These are phyloP conservation scores for Sarcophilus harrisii DNA, from an alignment of 2,797 vertebrate genomes.

Conservation along the genomic window DNA sequence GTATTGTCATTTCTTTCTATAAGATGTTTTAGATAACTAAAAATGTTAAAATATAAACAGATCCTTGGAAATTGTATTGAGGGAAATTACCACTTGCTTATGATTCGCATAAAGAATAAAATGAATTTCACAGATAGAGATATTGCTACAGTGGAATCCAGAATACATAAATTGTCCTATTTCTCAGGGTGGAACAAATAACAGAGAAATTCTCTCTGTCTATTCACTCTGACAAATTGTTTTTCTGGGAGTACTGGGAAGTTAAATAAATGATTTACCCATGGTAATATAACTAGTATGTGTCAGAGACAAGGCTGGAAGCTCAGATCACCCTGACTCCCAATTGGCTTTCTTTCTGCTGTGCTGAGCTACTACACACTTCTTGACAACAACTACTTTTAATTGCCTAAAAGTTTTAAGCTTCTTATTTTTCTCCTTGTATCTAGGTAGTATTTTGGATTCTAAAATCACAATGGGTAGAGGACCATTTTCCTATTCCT, in stretches of 20 bases:
- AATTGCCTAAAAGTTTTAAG: neutral
- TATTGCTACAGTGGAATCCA: neutral
- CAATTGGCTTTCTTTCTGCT: neutral
- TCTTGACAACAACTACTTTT: neutral
- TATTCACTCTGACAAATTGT: neutral
- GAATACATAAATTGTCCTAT: neutral
- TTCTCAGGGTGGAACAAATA: neutral
- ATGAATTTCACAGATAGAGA: neutral
- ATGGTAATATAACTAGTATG: neutral
- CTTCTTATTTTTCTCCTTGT: neutral
- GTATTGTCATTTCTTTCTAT: neutral
- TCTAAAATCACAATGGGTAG: neutral
- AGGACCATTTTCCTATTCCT: neutral
- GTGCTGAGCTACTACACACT: neutral
- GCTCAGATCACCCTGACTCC: neutral
- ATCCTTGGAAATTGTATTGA: neutral
- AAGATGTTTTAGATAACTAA: neutral
- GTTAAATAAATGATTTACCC: neutral
- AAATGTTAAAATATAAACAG: neutral
- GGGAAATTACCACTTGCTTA: neutral
- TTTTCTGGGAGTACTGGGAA: neutral
- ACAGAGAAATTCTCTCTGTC: neutral
- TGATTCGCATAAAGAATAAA: neutral
- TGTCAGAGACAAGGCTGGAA: neutral
- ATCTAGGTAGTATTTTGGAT: neutral